Evolutionary conservation across 1,140 invertebrate genomes (phyloP), one percentile per base, ranked within the genome.

Genomic region (Listronotus bonariensis): DNA sequence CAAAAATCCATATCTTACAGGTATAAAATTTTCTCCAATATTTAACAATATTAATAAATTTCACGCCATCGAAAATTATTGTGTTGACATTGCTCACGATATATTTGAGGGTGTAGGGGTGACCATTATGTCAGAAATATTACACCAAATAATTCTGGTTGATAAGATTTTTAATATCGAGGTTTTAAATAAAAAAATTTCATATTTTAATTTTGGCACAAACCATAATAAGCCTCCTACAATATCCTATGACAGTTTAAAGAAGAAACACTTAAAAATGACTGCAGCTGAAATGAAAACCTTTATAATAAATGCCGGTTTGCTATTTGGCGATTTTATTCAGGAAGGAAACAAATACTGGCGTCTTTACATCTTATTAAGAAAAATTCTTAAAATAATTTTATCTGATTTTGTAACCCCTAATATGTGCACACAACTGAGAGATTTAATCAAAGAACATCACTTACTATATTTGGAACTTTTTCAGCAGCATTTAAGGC

Each of bases 251-350:
- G 20, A 57, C 9, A 12, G 48, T 12, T 20, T 42, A 36, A 45
- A 57, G 32, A 42, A 26, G 5, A 57, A 57, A 26, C 9, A 17
- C 3, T 20, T 57, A 43, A 26, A 12, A 9, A 26, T 57, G 20
- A 36, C 26, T 14, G 54, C 54, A 1, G 7, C 40, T 26, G 40
- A 57, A 57, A 57, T 57, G 42, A 20, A 18, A 31, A 11, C 6
- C 18, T 57, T 57, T 31, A 6, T 32, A 18, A 14, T n/a, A 14
- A 20, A 57, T 32, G 17, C 34, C 1, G 38, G 38, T 20, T 42
- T 57, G 18, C 42, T 57, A 9, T 36, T 57, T 31, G 54, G 54
- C 3, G 14, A 43, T 45, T 57, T 18, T n/a, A 15, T 57, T 32
- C 54, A 40, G 12, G 26, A 12, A 57, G 17, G 12, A 20, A 20